phyloP scores from a whole-genome alignment of 2,888 invertebrate genomes.

The Byasa hedistus region DNA sequence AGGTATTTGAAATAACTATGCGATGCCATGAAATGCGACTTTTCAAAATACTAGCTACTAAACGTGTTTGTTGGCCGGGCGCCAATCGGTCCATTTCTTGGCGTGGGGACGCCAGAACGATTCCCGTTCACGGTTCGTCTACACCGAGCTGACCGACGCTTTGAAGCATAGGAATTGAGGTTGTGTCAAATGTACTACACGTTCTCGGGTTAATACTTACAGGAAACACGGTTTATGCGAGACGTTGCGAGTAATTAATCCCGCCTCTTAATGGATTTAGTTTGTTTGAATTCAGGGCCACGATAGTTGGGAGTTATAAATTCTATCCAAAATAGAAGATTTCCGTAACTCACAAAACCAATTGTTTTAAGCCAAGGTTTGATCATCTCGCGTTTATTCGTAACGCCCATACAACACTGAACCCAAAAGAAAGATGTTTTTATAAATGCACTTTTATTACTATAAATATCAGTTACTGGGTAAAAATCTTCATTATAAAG shows the following conservation, averaged over 20 bases:
- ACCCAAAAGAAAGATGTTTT: too few relatives aligned
- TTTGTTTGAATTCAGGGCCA: slow-evolving; percentile 36
- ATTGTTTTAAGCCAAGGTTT: too few relatives aligned
- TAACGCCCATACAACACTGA: too few relatives aligned
- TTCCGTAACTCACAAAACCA: too few relatives aligned
- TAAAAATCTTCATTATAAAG: too few relatives aligned
- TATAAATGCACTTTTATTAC: too few relatives aligned
- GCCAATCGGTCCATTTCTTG: slow-evolving; percentile 73
- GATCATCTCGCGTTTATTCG: too few relatives aligned
- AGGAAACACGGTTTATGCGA: slow-evolving; percentile 67
- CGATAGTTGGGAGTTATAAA: slow-evolving; percentile 36
- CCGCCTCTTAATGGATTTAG: slow-evolving; percentile 55
- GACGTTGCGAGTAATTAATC: slow-evolving; percentile 69
- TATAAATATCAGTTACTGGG: too few relatives aligned
- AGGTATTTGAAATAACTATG: slow-evolving; percentile 46
- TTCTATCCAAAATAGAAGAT: not conserved
- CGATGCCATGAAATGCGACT: slow-evolving; percentile 52
- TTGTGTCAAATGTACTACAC: slow-evolving; percentile 54
- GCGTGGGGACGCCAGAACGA: slow-evolving; percentile 61
- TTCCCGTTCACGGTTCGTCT: slow-evolving; percentile 73
- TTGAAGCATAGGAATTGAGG: slow-evolving; percentile 68
- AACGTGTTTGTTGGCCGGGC: slow-evolving; percentile 51
- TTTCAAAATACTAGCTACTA: slow-evolving; percentile 40
- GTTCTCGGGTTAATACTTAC: slow-evolving; percentile 44
- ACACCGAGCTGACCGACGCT: slow-evolving; percentile 64